Conservation (phyloP, 1,140 invertebrate species). For the Diorhabda sublineata region DNA sequence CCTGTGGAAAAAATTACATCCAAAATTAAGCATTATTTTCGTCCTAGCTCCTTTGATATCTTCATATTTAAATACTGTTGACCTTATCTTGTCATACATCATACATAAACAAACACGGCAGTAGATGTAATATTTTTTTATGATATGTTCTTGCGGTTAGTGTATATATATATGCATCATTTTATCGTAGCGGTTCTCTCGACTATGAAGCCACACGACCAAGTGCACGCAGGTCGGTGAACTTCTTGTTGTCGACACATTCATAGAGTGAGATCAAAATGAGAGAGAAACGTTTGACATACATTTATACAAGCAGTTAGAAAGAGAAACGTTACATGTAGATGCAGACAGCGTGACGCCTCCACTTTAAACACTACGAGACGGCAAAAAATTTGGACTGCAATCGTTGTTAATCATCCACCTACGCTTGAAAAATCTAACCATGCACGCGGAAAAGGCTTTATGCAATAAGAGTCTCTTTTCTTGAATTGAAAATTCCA, state of each 20-base stretch:
- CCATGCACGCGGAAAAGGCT: background rate
- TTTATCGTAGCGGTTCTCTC: background rate
- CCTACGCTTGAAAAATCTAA: background rate
- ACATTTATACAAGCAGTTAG: background rate
- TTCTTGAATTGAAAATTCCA: no score
- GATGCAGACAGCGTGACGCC: slow-evolving; percentile 1
- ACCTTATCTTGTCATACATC: no score
- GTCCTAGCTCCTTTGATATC: no score
- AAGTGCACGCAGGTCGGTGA: background rate
- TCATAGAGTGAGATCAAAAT: background rate
- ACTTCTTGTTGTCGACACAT: background rate
- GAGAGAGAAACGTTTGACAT: background rate
- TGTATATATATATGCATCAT: background rate
- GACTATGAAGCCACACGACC: background rate
- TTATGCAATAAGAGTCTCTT: background rate
- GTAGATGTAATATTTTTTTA: no score
- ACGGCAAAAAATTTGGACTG: background rate
- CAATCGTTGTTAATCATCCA: slow-evolving; percentile 1
- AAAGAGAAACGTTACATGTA: background rate
- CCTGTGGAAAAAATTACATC: no score
- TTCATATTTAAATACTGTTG: no score
- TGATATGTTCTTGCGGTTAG: no score
- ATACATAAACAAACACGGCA: no score
- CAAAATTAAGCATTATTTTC: no score
- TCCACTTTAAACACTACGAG: background rate